phyloP scores from a whole-genome alignment of 2,113 vertebrate genomes.

The Aix galericulata region DNA sequence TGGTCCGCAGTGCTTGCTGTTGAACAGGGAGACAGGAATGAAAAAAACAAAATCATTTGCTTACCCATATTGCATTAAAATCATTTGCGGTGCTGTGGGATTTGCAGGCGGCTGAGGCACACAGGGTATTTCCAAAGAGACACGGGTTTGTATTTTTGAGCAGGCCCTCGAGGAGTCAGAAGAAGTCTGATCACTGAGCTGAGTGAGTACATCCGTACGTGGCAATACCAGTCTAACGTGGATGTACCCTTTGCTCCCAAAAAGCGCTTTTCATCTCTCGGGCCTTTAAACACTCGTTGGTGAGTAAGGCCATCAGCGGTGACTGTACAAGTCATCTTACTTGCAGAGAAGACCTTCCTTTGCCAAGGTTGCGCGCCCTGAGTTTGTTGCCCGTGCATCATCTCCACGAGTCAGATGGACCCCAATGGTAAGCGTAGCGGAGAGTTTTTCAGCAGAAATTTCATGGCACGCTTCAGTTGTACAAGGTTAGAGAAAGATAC shows the following conservation, averaged over 20 bases:
- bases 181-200: not conserved
- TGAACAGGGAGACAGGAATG: not conserved
- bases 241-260: not conserved
- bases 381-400: not conserved
- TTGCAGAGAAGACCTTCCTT: not conserved
- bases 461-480: not conserved
- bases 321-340: not conserved
- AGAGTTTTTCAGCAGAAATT: not conserved
- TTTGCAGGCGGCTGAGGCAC: not conserved
- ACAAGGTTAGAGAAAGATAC: not conserved
- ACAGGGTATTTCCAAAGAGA: not conserved
- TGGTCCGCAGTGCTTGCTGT: not conserved
- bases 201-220: fast-evolving
- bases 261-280: not conserved
- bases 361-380: not conserved
- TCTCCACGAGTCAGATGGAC: not conserved
- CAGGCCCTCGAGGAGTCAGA: not conserved
- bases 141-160: not conserved
- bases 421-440: not conserved
- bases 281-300: not conserved
- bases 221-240: not conserved
- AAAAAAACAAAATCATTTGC: not conserved
- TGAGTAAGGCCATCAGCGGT: not conserved
- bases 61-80: not conserved
- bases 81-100: not conserved